Base-by-base conservation (phyloP, 1,140 invertebrate genomes). In the Hylaeus volcanicus region DNA sequence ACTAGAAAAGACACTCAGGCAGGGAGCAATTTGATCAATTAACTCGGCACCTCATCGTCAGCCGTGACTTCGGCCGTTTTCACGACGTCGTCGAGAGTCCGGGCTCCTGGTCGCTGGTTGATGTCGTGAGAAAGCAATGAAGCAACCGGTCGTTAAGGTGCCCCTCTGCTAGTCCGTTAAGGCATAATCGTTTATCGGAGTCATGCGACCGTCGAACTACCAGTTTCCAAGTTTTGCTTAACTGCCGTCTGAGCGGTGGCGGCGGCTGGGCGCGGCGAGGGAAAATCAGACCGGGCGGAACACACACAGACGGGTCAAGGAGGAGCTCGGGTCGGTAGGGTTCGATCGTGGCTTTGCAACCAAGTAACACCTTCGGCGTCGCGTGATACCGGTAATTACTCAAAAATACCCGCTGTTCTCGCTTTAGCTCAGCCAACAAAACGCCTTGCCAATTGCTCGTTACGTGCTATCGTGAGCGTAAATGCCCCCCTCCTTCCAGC, bases 361-460 rank as follows among this genome's bases (percentile, higher is more conserved):
- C 79, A 66, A 83, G 82, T 87, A 90, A 91, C 91, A 92, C 91
- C 89, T 92, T 91, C 79, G 86, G 85, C 90, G 90, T 92, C 90
- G 92, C 92, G 92, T 93, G 92, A 91, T 91, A 90, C 84, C 85
- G 85, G 92, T 90, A 93, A 92, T 93, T 93, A 92, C 89, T 89
- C 88, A 90, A 92, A 92, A 92, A 92, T 92, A 91, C 87, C 26
- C 37, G 55, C 80, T 89, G 90, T 91, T 91, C 89, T 92, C 90
- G 88, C 89, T 91, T 91, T 88, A 90, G 82, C 89, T 84, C 78
- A 79, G 81, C 89, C 89, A 90, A 89, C 90, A 90, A 91, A 91
- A 86, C 89, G 85, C 87, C 88, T 70, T 88, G 82, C 86, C 88
- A 86, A 91, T 91, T 88, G 87, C 86, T 90, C 83, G 85, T 90